Conservation (phyloP, 2,888 invertebrate genomes). For the Parasteatoda lunata region DNA sequence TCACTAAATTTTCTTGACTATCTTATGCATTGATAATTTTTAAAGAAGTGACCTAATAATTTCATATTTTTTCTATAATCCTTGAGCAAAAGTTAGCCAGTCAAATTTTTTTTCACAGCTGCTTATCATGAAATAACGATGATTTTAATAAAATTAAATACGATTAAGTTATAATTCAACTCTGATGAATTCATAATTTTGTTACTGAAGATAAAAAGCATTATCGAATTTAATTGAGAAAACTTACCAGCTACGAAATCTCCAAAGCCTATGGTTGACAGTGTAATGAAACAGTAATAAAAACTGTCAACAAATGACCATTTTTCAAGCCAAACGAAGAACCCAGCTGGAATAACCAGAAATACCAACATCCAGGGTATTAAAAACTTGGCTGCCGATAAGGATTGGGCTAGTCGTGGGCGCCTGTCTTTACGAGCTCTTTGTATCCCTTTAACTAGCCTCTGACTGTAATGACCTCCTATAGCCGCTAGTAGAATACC, state of each 20-base stretch:
- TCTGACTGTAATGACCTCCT: slow-evolving; percentile 84
- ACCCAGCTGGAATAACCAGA: slow-evolving; percentile 87
- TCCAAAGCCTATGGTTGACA: slow-evolving; percentile 86
- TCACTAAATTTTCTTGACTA: too few relatives aligned
- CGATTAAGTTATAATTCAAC: too few relatives aligned
- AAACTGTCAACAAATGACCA: slow-evolving; percentile 90
- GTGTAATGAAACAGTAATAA: slow-evolving; percentile 83
- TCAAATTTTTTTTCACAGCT: too few relatives aligned
- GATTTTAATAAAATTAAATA: too few relatives aligned
- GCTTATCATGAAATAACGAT: too few relatives aligned
- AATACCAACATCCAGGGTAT: slow-evolving; percentile 91
- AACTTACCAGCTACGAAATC: slow-evolving; percentile 88
- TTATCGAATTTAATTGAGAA: neutral
- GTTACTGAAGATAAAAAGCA: too few relatives aligned
- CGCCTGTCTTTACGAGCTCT: slow-evolving; percentile 50
- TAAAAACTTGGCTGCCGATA: slow-evolving; percentile 87
- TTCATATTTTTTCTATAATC: too few relatives aligned
- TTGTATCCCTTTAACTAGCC: slow-evolving; percentile 58
- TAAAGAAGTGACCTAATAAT: too few relatives aligned
- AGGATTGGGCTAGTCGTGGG: slow-evolving; percentile 81
- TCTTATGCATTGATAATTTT: too few relatives aligned
- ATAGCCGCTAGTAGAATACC: slow-evolving; percentile 84
- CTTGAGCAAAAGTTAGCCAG: too few relatives aligned
- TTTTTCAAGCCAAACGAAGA: slow-evolving; percentile 88
- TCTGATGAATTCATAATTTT: too few relatives aligned